These are phyloP conservation scores for Ptilodon capucinus DNA, from an alignment of 2,888 invertebrate genomes.

Conservation along the genomic window DNA sequence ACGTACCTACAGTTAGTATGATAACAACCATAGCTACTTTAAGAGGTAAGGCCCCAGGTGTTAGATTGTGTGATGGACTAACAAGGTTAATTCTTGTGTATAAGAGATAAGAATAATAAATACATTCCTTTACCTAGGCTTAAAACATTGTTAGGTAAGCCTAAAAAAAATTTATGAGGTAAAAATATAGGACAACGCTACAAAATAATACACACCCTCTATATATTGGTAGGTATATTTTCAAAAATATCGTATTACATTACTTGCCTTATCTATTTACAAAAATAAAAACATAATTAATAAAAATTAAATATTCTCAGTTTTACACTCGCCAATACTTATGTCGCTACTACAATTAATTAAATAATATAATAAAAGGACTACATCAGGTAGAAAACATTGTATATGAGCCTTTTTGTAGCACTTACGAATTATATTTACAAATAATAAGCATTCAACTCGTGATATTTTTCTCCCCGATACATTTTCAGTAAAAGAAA, in stretches of 20 bases:
- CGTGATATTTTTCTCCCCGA: background rate
- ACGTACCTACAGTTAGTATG: no score
- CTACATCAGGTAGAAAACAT: slow-evolving; percentile 21
- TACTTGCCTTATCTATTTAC: slow-evolving; percentile 81
- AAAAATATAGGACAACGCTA: background rate
- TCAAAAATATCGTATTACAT: slow-evolving; percentile 81
- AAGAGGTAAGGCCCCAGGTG: no score
- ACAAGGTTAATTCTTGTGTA: no score
- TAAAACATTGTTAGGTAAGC: no score
- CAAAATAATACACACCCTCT: slow-evolving; percentile 53
- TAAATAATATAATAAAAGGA: slow-evolving; percentile 25
- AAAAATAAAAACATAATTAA: slow-evolving; percentile 67
- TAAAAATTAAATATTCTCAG: slow-evolving; percentile 53
- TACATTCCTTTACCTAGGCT: no score
- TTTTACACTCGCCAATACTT: slow-evolving; percentile 49
- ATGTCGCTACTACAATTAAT: slow-evolving; percentile 33
- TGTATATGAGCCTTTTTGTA: slow-evolving; percentile 17
- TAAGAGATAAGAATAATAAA: no score
- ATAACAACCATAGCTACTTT: no score
- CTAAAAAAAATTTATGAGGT: no score
- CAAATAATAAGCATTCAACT: slow-evolving; percentile 17
- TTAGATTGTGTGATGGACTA: no score
- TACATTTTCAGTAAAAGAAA: background rate
- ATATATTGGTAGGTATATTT: slow-evolving; percentile 82
- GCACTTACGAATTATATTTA: slow-evolving; percentile 34